These are phyloP conservation scores for Tipula lateralis DNA, from an alignment of 2,888 invertebrate genomes.

Conservation along the genomic window DNA sequence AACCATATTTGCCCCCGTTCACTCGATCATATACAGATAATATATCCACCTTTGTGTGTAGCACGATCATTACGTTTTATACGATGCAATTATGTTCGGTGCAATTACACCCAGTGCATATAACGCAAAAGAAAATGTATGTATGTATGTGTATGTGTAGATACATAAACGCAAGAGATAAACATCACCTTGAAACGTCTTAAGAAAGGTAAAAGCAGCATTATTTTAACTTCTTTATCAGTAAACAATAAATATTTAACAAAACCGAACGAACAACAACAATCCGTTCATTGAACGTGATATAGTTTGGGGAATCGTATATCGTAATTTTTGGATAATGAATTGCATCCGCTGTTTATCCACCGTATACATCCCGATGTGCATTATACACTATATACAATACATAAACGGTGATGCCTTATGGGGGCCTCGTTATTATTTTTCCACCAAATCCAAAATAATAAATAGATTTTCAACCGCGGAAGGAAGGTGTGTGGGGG, in stretches of 20 bases:
- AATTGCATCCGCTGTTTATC: slow-evolving; percentile 19
- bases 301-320: background rate
- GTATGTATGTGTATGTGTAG: too few species aligned
- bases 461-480: background rate
- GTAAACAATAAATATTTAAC: slow-evolving; percentile 24
- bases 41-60: background rate
- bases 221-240: slow-evolving; percentile 11
- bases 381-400: background rate
- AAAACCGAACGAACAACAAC: background rate
- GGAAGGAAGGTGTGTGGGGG: background rate
- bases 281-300: background rate
- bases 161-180: background rate
- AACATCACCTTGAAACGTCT: background rate
- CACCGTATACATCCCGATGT: background rate
- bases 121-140: background rate
- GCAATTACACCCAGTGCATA: background rate
- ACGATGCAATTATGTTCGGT: background rate
- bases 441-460: background rate
- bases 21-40: background rate
- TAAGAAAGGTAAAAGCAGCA: slow-evolving; percentile 4
- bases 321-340: background rate
- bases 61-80: background rate
- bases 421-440: background rate
- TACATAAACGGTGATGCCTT: background rate
- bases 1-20: background rate